phyloP scores from a whole-genome alignment of 2,113 vertebrate species.

The Sturnira hondurensis region DNA sequence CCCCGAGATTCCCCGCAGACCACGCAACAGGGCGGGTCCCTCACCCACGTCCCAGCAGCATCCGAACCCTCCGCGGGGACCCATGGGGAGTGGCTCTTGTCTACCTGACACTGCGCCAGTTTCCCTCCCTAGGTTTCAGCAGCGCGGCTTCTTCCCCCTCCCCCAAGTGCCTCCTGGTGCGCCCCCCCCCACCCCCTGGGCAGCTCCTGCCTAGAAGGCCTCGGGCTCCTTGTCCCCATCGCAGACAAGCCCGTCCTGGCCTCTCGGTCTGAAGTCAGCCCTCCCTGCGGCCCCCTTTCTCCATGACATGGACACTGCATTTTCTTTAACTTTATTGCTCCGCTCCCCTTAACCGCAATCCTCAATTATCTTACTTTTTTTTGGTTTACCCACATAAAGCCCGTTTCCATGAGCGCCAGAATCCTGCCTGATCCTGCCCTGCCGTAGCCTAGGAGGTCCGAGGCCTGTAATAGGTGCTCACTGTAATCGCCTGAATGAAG shows the following conservation, averaged over 20 bases:
- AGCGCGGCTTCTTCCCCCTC: not conserved
- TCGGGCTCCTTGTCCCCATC: too few relatives aligned
- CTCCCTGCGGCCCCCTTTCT: not conserved
- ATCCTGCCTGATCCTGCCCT: not conserved
- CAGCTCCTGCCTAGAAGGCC: not conserved
- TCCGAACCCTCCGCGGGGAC: accelerated
- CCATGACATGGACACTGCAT: too few relatives aligned
- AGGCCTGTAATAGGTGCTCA: too few relatives aligned
- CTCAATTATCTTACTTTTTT: not conserved
- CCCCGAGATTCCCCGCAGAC: not conserved
- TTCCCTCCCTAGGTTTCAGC: not conserved
- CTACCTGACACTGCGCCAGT: not conserved
- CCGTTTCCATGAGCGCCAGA: not conserved
- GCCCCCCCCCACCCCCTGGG: too few relatives aligned
- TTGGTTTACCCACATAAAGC: not conserved
- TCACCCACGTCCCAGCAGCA: too few relatives aligned
- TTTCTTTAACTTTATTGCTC: not conserved
- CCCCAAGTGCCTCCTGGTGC: not conserved
- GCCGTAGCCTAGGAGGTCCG: not conserved
- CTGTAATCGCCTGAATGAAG: not conserved
- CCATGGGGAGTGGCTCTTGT: not conserved
- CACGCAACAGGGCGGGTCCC: too few relatives aligned
- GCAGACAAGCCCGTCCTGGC: not conserved
- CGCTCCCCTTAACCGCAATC: too few relatives aligned
- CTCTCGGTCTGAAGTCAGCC: not conserved